These are phyloP conservation scores for Falcunculus frontatus DNA, from an alignment of 2,113 vertebrate genomes.

Conservation along the genomic window DNA sequence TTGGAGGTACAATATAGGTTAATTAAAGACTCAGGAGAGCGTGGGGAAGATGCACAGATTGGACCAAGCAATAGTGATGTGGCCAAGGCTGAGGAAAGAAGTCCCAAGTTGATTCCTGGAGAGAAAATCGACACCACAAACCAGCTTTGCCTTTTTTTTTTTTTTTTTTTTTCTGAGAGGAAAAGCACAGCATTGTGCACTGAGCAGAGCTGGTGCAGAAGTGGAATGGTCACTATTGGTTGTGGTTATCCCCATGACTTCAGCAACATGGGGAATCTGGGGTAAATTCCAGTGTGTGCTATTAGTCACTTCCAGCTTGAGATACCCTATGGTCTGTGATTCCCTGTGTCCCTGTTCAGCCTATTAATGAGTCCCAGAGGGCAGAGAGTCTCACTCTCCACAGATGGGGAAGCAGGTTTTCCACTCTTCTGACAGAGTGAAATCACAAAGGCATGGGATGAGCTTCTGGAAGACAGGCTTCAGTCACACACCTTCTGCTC, in stretches of 20 bases:
- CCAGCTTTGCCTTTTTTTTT: neutral
- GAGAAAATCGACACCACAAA: neutral
- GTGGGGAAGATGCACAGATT: neutral
- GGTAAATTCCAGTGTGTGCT: neutral
- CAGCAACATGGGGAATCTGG: neutral
- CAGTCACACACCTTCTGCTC: neutral
- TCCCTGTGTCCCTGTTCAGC: neutral
- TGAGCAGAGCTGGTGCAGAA: neutral
- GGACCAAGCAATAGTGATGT: neutral
- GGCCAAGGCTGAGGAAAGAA: neutral
- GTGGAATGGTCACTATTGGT: neutral
- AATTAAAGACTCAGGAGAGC: constrained; percentile 51
- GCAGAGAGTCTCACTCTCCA: neutral
- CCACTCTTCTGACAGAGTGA: neutral
- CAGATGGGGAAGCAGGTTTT: neutral
- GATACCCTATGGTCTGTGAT: neutral
- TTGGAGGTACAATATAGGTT: constrained; percentile 32
- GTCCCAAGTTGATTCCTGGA: neutral
- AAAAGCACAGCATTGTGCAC: neutral
- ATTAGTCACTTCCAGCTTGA: neutral
- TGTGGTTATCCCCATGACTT: neutral
- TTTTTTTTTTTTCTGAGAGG: neutral
- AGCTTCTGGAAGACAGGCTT: neutral
- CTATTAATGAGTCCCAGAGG: neutral
- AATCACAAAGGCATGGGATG: neutral